Evolutionary conservation across 1,140 invertebrate genomes (phyloP), one percentile per base, ranked within the genome.

Genomic region (Drosophila nigrodunni): DNA sequence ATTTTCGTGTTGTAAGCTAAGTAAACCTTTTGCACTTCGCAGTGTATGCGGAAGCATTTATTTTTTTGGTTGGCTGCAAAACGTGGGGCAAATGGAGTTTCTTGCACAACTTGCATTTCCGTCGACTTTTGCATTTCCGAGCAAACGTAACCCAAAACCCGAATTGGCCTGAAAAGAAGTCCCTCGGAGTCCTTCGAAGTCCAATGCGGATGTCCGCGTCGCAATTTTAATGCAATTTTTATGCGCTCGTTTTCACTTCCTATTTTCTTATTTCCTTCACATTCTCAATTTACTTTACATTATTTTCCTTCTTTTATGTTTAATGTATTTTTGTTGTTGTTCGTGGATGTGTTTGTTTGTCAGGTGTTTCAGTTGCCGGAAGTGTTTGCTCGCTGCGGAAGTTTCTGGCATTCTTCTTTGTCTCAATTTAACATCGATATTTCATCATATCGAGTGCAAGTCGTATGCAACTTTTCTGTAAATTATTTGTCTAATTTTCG

Each of bases 201-300:
- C 80, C 77, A 78, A 83, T 79, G 66, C 85, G 85, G 85, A 88
- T 83, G 81, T 88, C 85, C 85, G 85, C 74, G 72, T 73, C 61
- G 80, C 85, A 78, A 78, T 89, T 88, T 88, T 88, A 88, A 88
- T 88, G 85, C 85, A 83, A 83, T 89, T 88, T 88, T 88, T 88
- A 88, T 88, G 83, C 82, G 77, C 83, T 75, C 82, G 83, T 72
- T 87, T 88, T 61, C 52, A 77, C 77, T 88, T 83, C 80, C 80
- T 68, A 80, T 87, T 78, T 79, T 78, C 30, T 76, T 73, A 65
- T 80, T 80, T 82, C 21, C 47, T 46, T 44, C 43, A 18, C 59
- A 50, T 47, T 74, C 44, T 52, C 11, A n/a, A 13, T 39, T 21
- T 58, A 41, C 10, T n/a, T 43, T 44, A 41, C 5, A 9, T 43